phyloP scores from a whole-genome alignment of 1,140 invertebrate genomes.

The Rhopalosiphum padi region DNA sequence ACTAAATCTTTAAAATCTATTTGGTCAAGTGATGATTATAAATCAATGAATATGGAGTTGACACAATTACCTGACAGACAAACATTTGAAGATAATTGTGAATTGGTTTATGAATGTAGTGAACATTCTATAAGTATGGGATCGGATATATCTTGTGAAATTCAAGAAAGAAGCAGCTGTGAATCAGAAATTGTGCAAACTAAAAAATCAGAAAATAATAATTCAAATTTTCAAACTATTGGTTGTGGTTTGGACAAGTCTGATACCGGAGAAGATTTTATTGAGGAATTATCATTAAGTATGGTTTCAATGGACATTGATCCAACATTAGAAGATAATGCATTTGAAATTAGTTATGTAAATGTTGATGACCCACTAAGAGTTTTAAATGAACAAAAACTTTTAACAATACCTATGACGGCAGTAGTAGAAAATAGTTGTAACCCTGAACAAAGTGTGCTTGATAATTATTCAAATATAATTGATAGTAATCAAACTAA shows the following conservation, averaged over 20 bases:
- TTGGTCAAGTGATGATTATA: slow-evolving; percentile 28
- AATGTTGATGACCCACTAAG: neutral
- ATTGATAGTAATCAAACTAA: neutral
- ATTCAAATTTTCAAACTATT: neutral
- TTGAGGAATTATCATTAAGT: slow-evolving; percentile 10
- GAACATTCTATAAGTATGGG: neutral
- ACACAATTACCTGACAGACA: neutral
- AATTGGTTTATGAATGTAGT: neutral
- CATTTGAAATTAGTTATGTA: neutral
- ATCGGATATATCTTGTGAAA: neutral
- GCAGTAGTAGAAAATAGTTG: neutral
- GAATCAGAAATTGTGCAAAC: neutral
- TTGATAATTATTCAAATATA: neutral
- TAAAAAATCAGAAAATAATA: neutral
- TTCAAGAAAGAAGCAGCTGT: neutral
- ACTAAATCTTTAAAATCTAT: neutral
- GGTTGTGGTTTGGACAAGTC: neutral
- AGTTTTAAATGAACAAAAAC: neutral
- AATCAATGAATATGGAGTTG: slow-evolving; percentile 16
- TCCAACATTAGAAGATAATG: neutral
- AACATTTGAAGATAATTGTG: slow-evolving; percentile 5
- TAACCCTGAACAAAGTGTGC: neutral
- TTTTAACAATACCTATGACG: neutral
- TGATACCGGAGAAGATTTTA: neutral
- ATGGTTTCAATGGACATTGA: slow-evolving; percentile 51